A percentile compares a stretch with the other conserved stretches of the same genome.
Conservation (phyloP, 2,113 vertebrate genomes). For the Crotalus viridis region DNA sequence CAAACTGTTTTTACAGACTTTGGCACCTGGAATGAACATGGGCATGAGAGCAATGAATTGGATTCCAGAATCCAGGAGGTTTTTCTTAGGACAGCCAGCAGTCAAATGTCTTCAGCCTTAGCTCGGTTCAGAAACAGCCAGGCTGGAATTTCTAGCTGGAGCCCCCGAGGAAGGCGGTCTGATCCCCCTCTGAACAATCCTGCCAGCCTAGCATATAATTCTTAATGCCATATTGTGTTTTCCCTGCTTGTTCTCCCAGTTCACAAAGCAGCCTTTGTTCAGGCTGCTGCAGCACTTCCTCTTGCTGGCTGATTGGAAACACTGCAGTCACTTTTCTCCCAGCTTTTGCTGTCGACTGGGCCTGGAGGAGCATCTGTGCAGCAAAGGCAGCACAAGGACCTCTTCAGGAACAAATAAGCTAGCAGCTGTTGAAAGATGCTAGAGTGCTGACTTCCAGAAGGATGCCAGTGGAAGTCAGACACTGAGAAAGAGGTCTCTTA, state of each 20-base stretch:
- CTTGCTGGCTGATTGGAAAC: not conserved
- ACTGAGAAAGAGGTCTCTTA: not conserved
- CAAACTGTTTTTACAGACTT: slow-evolving; percentile 1
- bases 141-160: slow-evolving; percentile 40
- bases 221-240: slow-evolving; percentile 15
- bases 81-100: not conserved
- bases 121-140: not conserved
- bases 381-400: not conserved
- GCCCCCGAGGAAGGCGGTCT: not conserved
- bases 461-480: not conserved
- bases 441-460: not conserved
- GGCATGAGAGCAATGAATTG: slow-evolving; percentile 3
- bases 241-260: not conserved
- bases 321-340: rapidly evolving
- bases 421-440: not conserved
- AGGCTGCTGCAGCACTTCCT: not conserved
- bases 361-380: not conserved
- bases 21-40: slow-evolving; percentile 39
- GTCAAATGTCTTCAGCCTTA: not conserved
- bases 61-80: slow-evolving; percentile 7
- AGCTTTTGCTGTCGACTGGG: not conserved
- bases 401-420: not conserved
- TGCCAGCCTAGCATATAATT: not conserved
- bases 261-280: slow-evolving; percentile 31
- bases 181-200: not conserved